phyloP scores from a whole-genome alignment of 1,140 invertebrate species.

The Hormaphis cornu region DNA sequence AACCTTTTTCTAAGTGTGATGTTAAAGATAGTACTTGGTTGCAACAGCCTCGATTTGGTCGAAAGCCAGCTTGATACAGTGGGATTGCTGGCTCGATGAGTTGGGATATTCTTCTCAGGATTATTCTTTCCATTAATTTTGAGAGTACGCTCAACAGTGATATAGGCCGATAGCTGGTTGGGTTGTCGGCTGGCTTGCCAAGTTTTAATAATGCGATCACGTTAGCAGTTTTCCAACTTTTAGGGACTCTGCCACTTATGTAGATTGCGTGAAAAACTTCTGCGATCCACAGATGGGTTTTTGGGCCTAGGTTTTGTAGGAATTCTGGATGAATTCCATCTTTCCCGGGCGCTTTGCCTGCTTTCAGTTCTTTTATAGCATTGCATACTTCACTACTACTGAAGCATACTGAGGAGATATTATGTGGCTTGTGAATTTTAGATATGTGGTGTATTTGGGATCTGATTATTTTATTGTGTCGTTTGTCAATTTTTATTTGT shows the following conservation, averaged over 20 bases:
- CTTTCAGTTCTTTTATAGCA: not conserved
- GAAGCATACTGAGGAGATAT: no score
- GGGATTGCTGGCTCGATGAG: conserved; percentile 6
- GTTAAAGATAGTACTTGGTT: conserved; percentile 34
- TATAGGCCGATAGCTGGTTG: conserved; percentile 41
- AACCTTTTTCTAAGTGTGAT: no score
- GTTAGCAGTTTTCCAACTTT: conserved; percentile 40
- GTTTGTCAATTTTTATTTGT: no score
- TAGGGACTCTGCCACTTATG: conserved; percentile 24
- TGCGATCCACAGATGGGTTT: not conserved
- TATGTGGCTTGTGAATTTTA: no score
- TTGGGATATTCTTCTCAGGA: conserved; percentile 33
- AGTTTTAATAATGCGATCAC: conserved; percentile 40
- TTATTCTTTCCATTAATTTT: conserved; percentile 40
- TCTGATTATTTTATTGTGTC: no score
- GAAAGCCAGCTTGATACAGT: conserved; percentile 8
- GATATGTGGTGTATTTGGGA: no score
- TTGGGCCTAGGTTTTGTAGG: not conserved
- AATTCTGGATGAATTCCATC: not conserved
- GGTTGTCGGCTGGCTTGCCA: conserved; percentile 38
- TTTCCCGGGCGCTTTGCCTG: not conserved
- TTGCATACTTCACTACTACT: no score
- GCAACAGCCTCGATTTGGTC: not conserved
- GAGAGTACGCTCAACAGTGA: conserved; percentile 38
- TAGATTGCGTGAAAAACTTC: conserved; percentile 32